Conservation (phyloP, 2,113 vertebrate genomes). For the Salvelinus fontinalis region DNA sequence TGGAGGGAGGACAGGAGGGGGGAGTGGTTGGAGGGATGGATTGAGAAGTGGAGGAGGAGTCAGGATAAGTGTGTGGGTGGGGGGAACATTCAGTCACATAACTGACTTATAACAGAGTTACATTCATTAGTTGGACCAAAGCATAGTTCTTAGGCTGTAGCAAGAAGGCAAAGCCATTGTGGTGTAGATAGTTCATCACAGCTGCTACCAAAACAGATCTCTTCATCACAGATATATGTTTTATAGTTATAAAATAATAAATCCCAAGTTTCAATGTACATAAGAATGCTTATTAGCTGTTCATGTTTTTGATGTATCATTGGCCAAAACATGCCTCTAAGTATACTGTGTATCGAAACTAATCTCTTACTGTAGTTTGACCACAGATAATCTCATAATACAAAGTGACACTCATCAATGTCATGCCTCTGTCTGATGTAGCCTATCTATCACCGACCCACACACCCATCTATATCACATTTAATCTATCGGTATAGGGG, state of each 20-base stretch:
- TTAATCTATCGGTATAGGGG: slow-evolving; percentile 44
- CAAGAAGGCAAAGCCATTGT: too few relatives aligned
- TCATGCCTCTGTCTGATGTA: slow-evolving; percentile 18
- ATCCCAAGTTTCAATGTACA: too few relatives aligned
- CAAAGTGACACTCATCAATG: slow-evolving; percentile 43
- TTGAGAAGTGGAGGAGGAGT: neutral
- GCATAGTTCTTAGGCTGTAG: neutral
- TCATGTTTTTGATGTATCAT: too few relatives aligned
- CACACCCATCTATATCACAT: slow-evolving; percentile 15
- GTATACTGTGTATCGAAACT: too few relatives aligned
- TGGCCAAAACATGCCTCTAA: too few relatives aligned
- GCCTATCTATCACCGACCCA: slow-evolving; percentile 30
- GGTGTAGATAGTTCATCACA: too few relatives aligned
- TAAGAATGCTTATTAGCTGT: too few relatives aligned
- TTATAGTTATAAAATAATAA: too few relatives aligned
- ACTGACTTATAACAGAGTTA: too few relatives aligned
- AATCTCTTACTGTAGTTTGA: slow-evolving; percentile 6
- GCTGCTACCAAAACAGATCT: too few relatives aligned
- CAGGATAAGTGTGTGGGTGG: neutral
- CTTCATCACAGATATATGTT: too few relatives aligned
- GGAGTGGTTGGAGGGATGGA: slow-evolving; percentile 8
- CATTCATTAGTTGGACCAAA: neutral
- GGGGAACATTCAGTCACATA: neutral
- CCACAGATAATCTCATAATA: slow-evolving; percentile 42
- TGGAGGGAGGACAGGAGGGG: neutral